Base-by-base conservation (phyloP, 1,140 invertebrate genomes). In the Macrocentrus cingulum region DNA sequence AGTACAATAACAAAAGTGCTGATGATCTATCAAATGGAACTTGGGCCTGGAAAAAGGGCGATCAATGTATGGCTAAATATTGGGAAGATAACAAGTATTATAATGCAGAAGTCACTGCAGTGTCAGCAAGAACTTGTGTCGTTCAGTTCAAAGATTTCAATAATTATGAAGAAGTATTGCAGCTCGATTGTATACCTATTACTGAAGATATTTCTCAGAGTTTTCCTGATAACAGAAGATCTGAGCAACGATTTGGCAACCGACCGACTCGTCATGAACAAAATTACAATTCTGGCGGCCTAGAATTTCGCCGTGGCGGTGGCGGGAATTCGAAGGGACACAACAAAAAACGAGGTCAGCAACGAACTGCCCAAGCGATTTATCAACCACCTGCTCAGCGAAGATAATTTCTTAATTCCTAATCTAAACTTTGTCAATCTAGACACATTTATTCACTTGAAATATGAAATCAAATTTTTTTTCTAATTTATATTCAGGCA, bases 71-170 rank as follows among this genome's bases (percentile, higher is more conserved):
- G 73, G 92, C 92, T 4, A 91, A 92, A 69, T 95, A 95, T 76
- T 95, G 92, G 92, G 92, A 95, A 79, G 92, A 95, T 80, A 88
- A 91, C 67, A 87, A 80, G 91, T 94, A 90, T 80, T 95, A 95
- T 67, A 87, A 89, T 71, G 91, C 92, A 19, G 84, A 88, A 68
- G 87, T 95, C 23, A 91, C 89, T 4, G 89, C 84, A 5, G 82
- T 92, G 16, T 89, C 88, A 0, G 83, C 88, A 9, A 87, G 83
- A 56, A 93, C 91, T 1, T 91, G 89, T 64, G 90, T 94, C 18
- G 92, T 94, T 1, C 85, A 87, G 65, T 95, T 93, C 72, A 82
- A 88, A 67, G 91, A 91, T 20, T 95, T 94, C 78, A 89, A 91
- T 41, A 95, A 94, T 75, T 88, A 88, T 63, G 92, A 95, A 75